phyloP scores from a whole-genome alignment of 1,140 invertebrate species.

The Acromyrmex echinatior region DNA sequence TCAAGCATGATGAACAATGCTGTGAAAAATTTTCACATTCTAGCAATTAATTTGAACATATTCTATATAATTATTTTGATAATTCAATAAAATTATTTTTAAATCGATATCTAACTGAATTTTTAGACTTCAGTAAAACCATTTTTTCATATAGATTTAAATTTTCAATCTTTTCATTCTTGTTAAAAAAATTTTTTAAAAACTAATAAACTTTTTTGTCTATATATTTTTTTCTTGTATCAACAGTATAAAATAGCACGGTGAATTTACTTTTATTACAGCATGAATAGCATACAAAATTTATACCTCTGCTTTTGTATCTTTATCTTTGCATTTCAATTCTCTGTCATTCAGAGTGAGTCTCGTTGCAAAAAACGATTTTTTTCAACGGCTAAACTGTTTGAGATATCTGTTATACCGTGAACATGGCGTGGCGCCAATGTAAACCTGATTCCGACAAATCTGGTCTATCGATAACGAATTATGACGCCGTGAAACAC shows the following conservation, averaged over 20 bases:
- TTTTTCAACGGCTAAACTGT: slow-evolving; percentile 8
- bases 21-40: too few relatives aligned
- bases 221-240: too few relatives aligned
- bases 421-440: slow-evolving; percentile 43
- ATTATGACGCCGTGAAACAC: slow-evolving; percentile 35
- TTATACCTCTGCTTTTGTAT: neutral
- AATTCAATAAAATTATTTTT: too few relatives aligned
- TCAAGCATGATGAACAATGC: too few relatives aligned
- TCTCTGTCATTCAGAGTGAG: neutral
- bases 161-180: neutral
- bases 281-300: slow-evolving; percentile 31
- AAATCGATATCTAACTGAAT: too few relatives aligned
- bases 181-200: too few relatives aligned
- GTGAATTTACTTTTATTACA: neutral
- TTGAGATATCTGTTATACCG: slow-evolving; percentile 37
- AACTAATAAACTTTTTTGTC: neutral
- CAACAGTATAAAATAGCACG: neutral
- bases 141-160: neutral
- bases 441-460: slow-evolving; percentile 43
- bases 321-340: slow-evolving; percentile 23
- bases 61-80: too few relatives aligned
- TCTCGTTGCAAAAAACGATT: neutral
- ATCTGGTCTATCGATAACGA: slow-evolving; percentile 18
- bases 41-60: too few relatives aligned
- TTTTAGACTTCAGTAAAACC: too few relatives aligned